Evolutionary conservation across 2,888 invertebrate species (phyloP), one percentile per base, ranked within the genome.

Genomic region (Dolomedes plantarius): DNA sequence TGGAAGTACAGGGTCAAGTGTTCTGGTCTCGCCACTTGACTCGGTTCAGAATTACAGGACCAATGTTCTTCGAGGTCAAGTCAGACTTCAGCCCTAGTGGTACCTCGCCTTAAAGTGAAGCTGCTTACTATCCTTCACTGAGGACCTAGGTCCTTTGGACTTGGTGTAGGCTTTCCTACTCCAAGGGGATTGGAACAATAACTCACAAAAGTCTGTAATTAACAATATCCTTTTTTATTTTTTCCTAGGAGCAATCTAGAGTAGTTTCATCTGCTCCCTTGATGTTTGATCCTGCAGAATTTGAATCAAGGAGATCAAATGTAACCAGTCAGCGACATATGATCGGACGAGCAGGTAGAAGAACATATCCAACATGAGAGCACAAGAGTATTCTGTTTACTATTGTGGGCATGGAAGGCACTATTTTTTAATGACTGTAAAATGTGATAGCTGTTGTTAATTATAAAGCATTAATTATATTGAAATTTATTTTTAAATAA

Each of bases 241-340:
- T 56, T 6, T 16, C 73, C 11, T 23, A 86, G 86, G 71, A 80
- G 19, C 71, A 32, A 32, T 6, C 69, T 41, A 71, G 80, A 64
- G 39, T 41, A n/a, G 31, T 41, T 9, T 75, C 56, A 41, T 23
- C 75, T 19, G 39, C 87, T 19, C 87, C 87, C 23, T 19, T 83
- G 41, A 87, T 87, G 87, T 83, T 83, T 32, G 78, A 87, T 79
- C 87, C 87, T n/a, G 82, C 87, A 9, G 87, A 83, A 56, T 87
- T 78, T 69, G 81, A 77, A 39, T 31, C 82, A 27, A 74, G 83
- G 29, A 83, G 75, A 72, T 62, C 75, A 27, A 71, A 64, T 46
- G 19, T 65, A 5, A 36, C 9, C 13, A 74, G 39, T 23, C 82
- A 79, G 13, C 68, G 75, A 16, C 75, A 29, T 13, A 56, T 46